Base-by-base conservation (phyloP, 2,113 vertebrate species). In the Lanius collurio region DNA sequence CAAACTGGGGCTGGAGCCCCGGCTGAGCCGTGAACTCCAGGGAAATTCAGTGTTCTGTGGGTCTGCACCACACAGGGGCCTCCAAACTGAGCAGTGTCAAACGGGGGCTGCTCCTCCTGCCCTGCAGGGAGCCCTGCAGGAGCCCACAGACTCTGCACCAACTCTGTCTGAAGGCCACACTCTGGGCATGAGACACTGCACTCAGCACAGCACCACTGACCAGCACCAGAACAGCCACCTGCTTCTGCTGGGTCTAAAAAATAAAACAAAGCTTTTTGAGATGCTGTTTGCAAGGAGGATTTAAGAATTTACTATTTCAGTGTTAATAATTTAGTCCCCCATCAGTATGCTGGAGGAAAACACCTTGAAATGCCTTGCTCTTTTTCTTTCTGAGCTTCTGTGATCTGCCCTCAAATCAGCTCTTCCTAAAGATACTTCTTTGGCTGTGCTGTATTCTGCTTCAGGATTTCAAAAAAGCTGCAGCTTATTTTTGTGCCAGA, bases 291-390 rank as follows among this genome's bases (percentile, higher is more conserved):
- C 74, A 87, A 80, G 56, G 35, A 71, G 28, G 16, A 89, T 80
- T 95, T 83, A 94, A 95, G 90, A 94, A 91, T 94, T 94, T 62
- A 95, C 52, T 78, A 47, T 92, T 97, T 95, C 87, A 57, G 16
- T 59, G 67, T 91, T 84, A 96, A 95, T 95, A 96, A 96, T 97
- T 95, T 87, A 96, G 64, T 82, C 59, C 31, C 24, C 56, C 57
- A 77, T 56, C 67, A 46, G 49, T 39, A 57, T 74, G 69, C 91
- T 70, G 42, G 27, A 74, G 74, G 90, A 84, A 86, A 91, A 73
- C 46, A 91, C 62, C 89, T 83, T 82, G 31, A 96, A 85, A 97
- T 79, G 65, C 44, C 28, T 83, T 37, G 15, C 10, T 86, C 49
- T 92, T 75, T 86, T 75, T 69, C 68, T 52, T 46, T 65, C 60